phyloP scores from a whole-genome alignment of 1,140 invertebrate species.

The Cydia splendana region DNA sequence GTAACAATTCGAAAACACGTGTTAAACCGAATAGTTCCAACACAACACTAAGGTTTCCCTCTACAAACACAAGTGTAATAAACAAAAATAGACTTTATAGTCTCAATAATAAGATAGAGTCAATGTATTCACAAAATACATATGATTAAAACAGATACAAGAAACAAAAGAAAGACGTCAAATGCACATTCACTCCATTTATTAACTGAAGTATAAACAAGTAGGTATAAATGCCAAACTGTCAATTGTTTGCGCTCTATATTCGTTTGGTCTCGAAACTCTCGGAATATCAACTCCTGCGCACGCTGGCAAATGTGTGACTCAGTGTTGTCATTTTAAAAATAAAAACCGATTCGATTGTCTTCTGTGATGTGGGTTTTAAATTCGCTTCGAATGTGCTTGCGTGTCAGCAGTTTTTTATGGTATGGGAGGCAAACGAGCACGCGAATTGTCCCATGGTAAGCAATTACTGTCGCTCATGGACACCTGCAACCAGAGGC shows the following conservation, averaged over 20 bases:
- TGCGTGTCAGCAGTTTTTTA: no score
- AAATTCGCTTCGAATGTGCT: background rate
- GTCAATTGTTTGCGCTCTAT: slow-evolving; percentile 9
- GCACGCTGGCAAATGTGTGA: background rate
- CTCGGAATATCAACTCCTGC: slow-evolving; percentile 12
- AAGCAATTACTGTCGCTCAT: no score
- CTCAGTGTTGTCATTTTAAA: slow-evolving; percentile 11
- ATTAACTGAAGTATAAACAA: background rate
- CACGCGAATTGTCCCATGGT: no score
- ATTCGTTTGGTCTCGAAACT: background rate
- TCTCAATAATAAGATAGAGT: background rate
- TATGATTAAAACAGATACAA: background rate
- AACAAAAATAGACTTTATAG: background rate
- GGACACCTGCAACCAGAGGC: no score
- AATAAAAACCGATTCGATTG: background rate
- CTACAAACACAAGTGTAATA: background rate
- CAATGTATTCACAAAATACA: background rate
- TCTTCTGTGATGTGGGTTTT: background rate
- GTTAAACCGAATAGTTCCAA: background rate
- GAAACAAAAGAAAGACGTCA: slow-evolving; percentile 1
- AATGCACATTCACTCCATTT: background rate
- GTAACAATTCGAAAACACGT: background rate
- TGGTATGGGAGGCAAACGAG: no score
- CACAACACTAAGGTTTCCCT: background rate
- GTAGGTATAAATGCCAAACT: background rate